phyloP scores from a whole-genome alignment of 64 coral and sea anemone species.

The Orbicella faveolata region DNA sequence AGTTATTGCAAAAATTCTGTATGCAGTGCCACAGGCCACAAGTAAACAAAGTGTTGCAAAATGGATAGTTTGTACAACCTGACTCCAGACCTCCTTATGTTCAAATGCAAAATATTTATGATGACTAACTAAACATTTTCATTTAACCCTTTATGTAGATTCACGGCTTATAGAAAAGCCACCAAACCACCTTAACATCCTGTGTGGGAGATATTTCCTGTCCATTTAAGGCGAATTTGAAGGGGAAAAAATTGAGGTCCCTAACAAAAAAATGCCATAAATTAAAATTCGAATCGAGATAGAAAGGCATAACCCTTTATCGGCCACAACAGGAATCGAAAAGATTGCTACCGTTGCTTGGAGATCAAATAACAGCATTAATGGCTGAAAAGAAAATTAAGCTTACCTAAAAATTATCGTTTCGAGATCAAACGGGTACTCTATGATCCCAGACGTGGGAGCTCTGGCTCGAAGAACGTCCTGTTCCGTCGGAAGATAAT shows the following conservation, averaged over 20 bases:
- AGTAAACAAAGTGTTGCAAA: neutral
- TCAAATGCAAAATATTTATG: conserved; percentile 6
- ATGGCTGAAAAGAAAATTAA: conserved; percentile 19
- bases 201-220: conserved; percentile 54
- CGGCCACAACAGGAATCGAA: conserved; percentile 6
- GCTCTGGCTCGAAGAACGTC: conserved; percentile 90
- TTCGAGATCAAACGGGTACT: conserved; percentile 96
- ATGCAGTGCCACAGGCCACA: neutral
- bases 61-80: neutral
- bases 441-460: conserved; percentile 94
- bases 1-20: conserved; percentile 5
- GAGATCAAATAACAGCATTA: conserved; percentile 45
- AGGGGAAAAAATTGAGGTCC: neutral
- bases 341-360: conserved; percentile 1
- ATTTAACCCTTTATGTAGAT: conserved; percentile 39
- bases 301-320: neutral
- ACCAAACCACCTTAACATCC: conserved; percentile 15
- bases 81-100: neutral
- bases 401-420: conserved; percentile 99
- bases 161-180: neutral
- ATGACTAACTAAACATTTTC: neutral
- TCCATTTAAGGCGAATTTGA: conserved; percentile 23
- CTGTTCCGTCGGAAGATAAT: conserved; percentile 95
- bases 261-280: conserved; percentile 16
- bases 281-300: neutral